phyloP scores from a whole-genome alignment of 2,797 vertebrate genomes.

The Chaunax sp. region DNA sequence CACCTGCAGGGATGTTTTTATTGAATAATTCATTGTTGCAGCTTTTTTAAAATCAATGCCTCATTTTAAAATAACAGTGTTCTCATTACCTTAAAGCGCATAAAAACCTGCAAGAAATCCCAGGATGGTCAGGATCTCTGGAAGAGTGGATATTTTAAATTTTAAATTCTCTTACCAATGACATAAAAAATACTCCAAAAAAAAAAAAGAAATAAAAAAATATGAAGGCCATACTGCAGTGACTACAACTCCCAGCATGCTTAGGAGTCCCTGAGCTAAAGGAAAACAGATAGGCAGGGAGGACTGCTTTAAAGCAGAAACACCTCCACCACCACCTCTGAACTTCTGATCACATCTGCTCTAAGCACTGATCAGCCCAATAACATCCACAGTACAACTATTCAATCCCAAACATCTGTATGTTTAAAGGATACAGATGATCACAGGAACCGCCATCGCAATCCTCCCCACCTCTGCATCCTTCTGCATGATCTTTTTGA shows the following conservation, averaged over 20 bases:
- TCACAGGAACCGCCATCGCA: conserved; percentile 81
- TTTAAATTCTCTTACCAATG: too few species aligned
- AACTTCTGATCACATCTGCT: background rate
- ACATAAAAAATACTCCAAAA: background rate
- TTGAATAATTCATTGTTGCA: conserved; percentile 6
- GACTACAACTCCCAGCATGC: conserved; percentile 44
- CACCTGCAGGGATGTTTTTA: background rate
- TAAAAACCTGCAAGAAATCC: background rate
- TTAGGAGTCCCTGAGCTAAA: background rate
- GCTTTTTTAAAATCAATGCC: background rate
- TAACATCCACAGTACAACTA: too few species aligned
- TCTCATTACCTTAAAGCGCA: background rate
- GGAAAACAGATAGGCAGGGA: background rate
- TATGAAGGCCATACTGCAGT: too few species aligned
- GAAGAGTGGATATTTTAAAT: too few species aligned
- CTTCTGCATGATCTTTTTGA: conserved; percentile 87
- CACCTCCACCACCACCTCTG: too few species aligned
- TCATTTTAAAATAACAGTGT: background rate
- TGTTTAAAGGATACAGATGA: conserved; percentile 82
- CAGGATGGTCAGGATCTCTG: too few species aligned
- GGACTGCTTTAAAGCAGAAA: background rate
- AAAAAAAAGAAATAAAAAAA: too few species aligned
- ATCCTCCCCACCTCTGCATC: conserved; percentile 83
- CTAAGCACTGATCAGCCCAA: too few species aligned
- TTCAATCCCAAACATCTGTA: background rate